Percentiles rank a stretch among this genome's conserved stretches.
Conservation (phyloP, 1,140 invertebrate genomes). For the Hyposmocoma kahamanoa region DNA sequence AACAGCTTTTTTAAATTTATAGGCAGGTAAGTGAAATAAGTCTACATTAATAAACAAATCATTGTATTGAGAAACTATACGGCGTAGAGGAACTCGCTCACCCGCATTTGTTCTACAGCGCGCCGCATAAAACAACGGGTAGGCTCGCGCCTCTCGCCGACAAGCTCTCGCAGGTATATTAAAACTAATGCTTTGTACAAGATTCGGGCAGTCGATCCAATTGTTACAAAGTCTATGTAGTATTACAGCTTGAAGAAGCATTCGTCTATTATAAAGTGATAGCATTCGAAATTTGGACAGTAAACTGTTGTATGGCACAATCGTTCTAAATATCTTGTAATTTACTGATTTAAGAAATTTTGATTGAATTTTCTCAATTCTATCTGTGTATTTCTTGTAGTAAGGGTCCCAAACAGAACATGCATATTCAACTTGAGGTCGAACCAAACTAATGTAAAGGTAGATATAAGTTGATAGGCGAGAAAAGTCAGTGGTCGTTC, state of each 20-base stretch:
- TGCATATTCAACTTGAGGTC: constrained; percentile 17
- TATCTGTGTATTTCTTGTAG: constrained; percentile 13
- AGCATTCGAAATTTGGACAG: not conserved
- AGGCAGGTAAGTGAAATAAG: too few species aligned
- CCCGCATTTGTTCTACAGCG: too few species aligned
- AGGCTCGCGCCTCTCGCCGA: too few species aligned
- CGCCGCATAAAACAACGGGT: too few species aligned
- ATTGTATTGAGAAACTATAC: too few species aligned
- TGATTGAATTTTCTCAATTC: constrained; percentile 7
- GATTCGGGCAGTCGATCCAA: too few species aligned
- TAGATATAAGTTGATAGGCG: constrained; percentile 8
- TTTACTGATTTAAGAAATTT: constrained; percentile 15
- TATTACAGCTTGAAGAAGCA: not conserved
- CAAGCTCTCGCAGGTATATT: too few species aligned
- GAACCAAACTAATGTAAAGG: constrained; percentile 12
- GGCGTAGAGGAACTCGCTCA: too few species aligned
- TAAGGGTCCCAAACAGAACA: constrained; percentile 13
- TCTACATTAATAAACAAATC: too few species aligned
- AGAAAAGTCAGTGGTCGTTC: constrained; percentile 7
- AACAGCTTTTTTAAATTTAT: too few species aligned
- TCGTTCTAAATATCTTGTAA: not conserved
- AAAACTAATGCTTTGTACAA: too few species aligned
- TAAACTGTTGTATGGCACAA: not conserved
- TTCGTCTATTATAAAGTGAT: not conserved
- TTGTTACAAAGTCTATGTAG: too few species aligned